Evolutionary conservation across 2,888 invertebrate genomes (phyloP).

Genomic region (Ashinkailepas kermadecensis): DNA sequence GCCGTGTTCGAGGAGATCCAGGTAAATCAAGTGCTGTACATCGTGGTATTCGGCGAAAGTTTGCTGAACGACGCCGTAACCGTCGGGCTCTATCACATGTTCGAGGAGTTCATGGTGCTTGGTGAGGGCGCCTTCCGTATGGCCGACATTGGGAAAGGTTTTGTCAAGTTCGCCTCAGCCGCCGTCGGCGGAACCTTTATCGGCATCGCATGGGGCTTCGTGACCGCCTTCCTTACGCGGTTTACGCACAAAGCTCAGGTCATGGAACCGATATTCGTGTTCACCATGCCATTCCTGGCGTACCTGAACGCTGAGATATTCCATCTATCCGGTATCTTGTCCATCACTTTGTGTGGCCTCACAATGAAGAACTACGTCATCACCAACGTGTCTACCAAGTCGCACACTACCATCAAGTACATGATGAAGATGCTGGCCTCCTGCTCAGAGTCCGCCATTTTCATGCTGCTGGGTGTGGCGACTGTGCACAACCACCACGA

Average conservation of each 20-base stretch:
- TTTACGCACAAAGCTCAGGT: slow-evolving; percentile 47
- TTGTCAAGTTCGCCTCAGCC: slow-evolving; percentile 46
- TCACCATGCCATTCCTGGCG: slow-evolving; percentile 48
- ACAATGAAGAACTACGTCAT: slow-evolving; percentile 50
- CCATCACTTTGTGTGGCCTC: slow-evolving; percentile 46
- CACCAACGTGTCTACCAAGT: slow-evolving; percentile 47
- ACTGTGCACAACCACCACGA: slow-evolving; percentile 46
- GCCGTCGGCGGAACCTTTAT: slow-evolving; percentile 44
- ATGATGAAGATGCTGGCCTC: slow-evolving; percentile 50
- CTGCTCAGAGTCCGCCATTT: slow-evolving; percentile 49
- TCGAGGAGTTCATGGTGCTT: slow-evolving; percentile 43
- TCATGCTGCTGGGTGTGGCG: slow-evolving; percentile 51
- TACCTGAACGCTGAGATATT: slow-evolving; percentile 51
- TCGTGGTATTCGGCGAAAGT: slow-evolving; percentile 51
- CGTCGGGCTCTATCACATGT: slow-evolving; percentile 47
- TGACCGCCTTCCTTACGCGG: slow-evolving; percentile 45
- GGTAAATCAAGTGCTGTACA: slow-evolving; percentile 49
- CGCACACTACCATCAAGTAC: slow-evolving; percentile 49
- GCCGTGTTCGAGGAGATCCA: slow-evolving; percentile 48
- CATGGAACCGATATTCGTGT: slow-evolving; percentile 50
- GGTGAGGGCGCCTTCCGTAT: slow-evolving; percentile 40
- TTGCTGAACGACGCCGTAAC: slow-evolving; percentile 52
- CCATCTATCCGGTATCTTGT: slow-evolving; percentile 50
- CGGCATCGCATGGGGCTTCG: slow-evolving; percentile 43
- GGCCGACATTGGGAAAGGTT: slow-evolving; percentile 42